Conservation (phyloP, 92 coral and sea anemone genomes). For the Micromussa lordhowensis region DNA sequence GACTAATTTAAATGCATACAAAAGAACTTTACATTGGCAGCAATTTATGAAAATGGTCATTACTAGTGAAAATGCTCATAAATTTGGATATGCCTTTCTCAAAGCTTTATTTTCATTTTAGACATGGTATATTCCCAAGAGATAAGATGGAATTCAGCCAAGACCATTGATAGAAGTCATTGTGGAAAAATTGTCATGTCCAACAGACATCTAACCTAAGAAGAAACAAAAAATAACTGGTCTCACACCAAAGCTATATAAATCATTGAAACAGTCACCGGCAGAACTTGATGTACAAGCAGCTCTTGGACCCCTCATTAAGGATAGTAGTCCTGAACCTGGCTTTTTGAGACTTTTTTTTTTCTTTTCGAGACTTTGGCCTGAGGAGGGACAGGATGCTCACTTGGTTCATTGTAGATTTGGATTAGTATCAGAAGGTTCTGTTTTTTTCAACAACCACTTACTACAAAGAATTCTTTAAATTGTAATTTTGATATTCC, state of each 20-base stretch:
- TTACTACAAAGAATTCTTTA: background rate
- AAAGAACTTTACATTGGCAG: no score
- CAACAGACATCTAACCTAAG: no score
- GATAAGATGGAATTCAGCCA: conserved; percentile 52
- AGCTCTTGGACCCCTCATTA: background rate
- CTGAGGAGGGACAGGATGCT: no score
- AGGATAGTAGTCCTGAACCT: background rate
- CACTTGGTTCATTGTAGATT: no score
- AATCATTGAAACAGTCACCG: conserved; percentile 14
- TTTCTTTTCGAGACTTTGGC: no score
- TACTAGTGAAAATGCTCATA: background rate
- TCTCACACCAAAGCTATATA: conserved; percentile 22
- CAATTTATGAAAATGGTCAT: no score
- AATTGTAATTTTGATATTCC: background rate
- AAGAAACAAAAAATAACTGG: no score
- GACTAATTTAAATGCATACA: no score
- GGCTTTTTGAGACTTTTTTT: no score
- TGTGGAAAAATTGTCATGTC: no score
- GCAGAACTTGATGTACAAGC: background rate
- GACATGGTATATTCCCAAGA: conserved; percentile 64
- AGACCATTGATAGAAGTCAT: conserved; percentile 18
- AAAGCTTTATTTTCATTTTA: background rate
- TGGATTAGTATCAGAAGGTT: conserved; percentile 55
- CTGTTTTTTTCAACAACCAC: conserved; percentile 53
- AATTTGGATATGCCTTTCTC: background rate